Base-by-base conservation (phyloP, 2,797 vertebrate genomes). In the Protosalanx chinensis region DNA sequence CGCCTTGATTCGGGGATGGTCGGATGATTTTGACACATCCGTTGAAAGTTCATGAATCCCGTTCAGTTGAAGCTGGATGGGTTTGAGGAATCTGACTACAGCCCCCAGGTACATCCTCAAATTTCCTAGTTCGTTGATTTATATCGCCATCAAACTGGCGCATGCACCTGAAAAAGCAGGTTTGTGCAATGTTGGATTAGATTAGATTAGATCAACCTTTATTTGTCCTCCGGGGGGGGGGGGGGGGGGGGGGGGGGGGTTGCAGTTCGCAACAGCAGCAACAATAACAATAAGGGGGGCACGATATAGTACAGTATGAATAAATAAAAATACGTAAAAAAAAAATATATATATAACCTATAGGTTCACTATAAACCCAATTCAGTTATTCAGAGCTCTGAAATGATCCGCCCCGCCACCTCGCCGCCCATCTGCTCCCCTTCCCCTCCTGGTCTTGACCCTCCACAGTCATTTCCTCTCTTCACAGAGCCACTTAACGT, bases 401-500 rank as follows among this genome's bases (percentile, higher is more conserved):
- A 41, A 41, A 41, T 41, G 37, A 41, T 41, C 37, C 37, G 37
- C 37, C 37, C 37, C 37, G 46, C 51, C 65, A 59, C 63, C 74
- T 57, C 20, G 8, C 68, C 62, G 64, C 70, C 76, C 41, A 37
- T 15, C 37, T 51, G n/a, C 37, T 60, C n/a, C 62, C 33, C 72
- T 30, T 71, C 65, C 81, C 85, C 82, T 88, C 86, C 79, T 82
- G 86, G 85, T 85, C 79, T 81, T 81, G 74, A 80, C 84, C 76
- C 77, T 72, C 73, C 72, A 70, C 79, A 81, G 83, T 88, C 88
- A 81, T 83, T 88, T 85, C 78, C 82, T 84, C 61, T 68, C 72
- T 78, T 84, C 79, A 83, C 70, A 72, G 37, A 71, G 46, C 23
- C 49, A 72, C 73, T 79, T 72, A 78, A 84, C 80, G 75, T 82